Evolutionary conservation across 2,888 invertebrate genomes (phyloP).

Genomic region (Nomada fabriciana): DNA sequence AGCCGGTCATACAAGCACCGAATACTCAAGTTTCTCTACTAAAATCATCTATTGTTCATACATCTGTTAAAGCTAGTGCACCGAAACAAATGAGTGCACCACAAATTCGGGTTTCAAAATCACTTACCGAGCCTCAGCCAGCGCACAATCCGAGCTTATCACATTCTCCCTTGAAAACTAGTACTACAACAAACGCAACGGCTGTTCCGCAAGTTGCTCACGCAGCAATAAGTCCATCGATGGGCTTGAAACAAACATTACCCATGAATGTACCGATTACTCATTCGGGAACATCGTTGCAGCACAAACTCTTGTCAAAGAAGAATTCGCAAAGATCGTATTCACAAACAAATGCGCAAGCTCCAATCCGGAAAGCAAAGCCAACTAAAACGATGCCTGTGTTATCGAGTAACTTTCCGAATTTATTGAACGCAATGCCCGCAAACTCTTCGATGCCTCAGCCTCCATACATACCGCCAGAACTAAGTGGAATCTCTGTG

Average conservation of each 20-base stretch:
- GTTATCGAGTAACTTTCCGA: constrained; percentile 68
- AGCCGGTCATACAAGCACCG: constrained; percentile 63
- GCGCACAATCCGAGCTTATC: constrained; percentile 76
- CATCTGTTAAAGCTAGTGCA: constrained; percentile 63
- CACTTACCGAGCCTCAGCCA: constrained; percentile 77
- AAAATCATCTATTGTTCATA: constrained; percentile 75
- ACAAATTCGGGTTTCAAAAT: constrained; percentile 79
- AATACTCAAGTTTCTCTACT: constrained; percentile 77
- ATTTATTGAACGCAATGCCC: constrained; percentile 67
- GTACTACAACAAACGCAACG: constrained; percentile 50
- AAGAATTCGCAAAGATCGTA: constrained; percentile 77
- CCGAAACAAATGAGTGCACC: constrained; percentile 73
- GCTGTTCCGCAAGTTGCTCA: constrained; percentile 72
- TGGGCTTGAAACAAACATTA: constrained; percentile 71
- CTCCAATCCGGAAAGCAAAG: constrained; percentile 73
- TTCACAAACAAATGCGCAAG: constrained; percentile 50
- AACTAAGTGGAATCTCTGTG: constrained; percentile 78
- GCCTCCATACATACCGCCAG: constrained; percentile 72
- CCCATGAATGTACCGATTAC: constrained; percentile 69
- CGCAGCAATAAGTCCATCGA: constrained; percentile 61
- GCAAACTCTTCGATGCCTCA: constrained; percentile 65
- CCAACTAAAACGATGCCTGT: constrained; percentile 62
- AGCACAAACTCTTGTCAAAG: constrained; percentile 81
- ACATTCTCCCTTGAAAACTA: constrained; percentile 70
- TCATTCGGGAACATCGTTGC: constrained; percentile 76